Evolutionary conservation across 2,888 invertebrate species (phyloP), one percentile per base, ranked within the genome.

Genomic region (Synanthedon formicaeformis): DNA sequence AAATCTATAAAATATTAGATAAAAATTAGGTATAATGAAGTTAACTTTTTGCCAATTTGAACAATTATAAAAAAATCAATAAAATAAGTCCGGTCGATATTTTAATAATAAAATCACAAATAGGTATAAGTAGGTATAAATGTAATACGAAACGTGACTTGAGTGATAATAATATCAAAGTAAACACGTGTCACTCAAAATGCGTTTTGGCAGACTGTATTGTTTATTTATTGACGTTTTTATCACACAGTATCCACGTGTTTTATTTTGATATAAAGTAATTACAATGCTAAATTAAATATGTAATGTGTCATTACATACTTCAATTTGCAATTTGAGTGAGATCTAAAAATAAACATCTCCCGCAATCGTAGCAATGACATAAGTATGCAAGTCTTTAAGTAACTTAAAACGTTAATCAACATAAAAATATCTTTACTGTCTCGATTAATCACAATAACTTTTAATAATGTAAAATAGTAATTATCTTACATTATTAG

Each of bases 201-300:
- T 64, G 69, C 59, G 66, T 64, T 69, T 75, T 77, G 78, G 76
- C 76, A 75, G 57, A 56, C 53, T 52, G 56, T 50, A 59, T 63
- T 70, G 70, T 75, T 74, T 77, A 70, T 73, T 70, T 70, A 55
- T 56, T 53, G 50, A 50, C 53, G 54, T 48, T 50, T 48, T 50
- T 56, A 55, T 57, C 55, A 56, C 53, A 52, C 51, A 52, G 48
- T 48, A 40, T n/a, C 27, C 57, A 55, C 58, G 57, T 57, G 55
- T 53, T 52, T 48, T 41, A 52, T 55, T 45, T 41, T 48, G 41
- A 53, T 50, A 55, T 52, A 52, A 54, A 40, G 18, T 63, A 57
- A 59, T 54, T 52, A 40, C 49, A 52, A 50, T 16, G 6, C 18
- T 49, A 52, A 14, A 18, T 50, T 14, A 41, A 48, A 48, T 55